Conservation (phyloP, 2,888 invertebrate genomes). For the Pristionchus arcanus region DNA sequence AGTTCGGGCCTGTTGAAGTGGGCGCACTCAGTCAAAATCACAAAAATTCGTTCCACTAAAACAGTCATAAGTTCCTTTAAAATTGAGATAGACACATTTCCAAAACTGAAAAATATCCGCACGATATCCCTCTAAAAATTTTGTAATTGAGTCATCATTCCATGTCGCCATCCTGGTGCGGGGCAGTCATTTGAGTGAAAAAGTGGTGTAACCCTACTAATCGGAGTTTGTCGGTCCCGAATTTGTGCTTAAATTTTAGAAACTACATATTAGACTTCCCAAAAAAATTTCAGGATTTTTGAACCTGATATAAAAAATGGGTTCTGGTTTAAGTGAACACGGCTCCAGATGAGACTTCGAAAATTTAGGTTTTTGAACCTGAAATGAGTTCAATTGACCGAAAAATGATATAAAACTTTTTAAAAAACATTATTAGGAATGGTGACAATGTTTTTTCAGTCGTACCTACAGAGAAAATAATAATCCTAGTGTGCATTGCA, state of each 20-base stretch:
- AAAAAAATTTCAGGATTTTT: too few species aligned
- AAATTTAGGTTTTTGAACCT: too few species aligned
- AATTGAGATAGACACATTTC: not conserved
- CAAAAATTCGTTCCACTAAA: not conserved
- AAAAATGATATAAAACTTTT: too few species aligned
- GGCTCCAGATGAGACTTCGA: too few species aligned
- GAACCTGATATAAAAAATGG: not conserved
- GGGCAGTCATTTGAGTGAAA: not conserved
- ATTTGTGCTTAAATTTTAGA: not conserved
- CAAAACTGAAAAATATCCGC: not conserved
- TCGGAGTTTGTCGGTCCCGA: not conserved
- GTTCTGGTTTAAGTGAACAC: not conserved
- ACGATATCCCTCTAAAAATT: too few species aligned
- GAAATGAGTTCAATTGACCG: too few species aligned
- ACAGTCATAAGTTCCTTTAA: not conserved
- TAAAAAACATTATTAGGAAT: too few species aligned
- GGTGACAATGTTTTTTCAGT: too few species aligned
- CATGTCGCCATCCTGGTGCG: not conserved
- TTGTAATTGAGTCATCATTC: not conserved
- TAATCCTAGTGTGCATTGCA: too few species aligned
- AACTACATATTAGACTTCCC: not conserved
- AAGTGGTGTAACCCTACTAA: not conserved
- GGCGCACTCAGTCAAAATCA: not conserved
- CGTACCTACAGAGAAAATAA: too few species aligned
- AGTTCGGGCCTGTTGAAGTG: not conserved